Base-by-base conservation (phyloP, 1,140 invertebrate species). In the Ceratosolen solmsi region DNA sequence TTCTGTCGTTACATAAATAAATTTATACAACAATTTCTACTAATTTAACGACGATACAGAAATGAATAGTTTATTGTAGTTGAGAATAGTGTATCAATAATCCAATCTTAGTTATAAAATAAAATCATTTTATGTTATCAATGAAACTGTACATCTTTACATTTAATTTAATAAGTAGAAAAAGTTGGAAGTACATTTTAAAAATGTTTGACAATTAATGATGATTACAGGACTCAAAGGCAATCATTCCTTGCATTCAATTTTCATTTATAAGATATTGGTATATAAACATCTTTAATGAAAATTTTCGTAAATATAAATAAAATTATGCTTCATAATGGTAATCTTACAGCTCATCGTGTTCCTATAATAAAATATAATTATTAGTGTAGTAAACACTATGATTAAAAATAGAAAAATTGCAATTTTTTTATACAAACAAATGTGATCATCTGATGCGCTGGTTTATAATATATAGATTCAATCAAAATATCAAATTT, bases 341-440 rank as follows among this genome's bases (percentile, higher is more conserved):
- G 60, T 82, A 80, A 88, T 87, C 89, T 93, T 94, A 95, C 91
- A 95, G 90, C 91, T 95, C 94, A 84, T 95, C 94, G 87, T 94
- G 94, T 80, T 93, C 92, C 92, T 93, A 87, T 54, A 92, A 92
- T 82, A 75, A 84, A 84, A 84, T 82, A 79, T 82, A 83, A 86
- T 51, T 41, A 58, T 80, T 73, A n/a, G n/a, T n/a, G n/a, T n/a
- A n/a, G n/a, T n/a, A n/a, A n/a, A n/a, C n/a, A n/a, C n/a, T n/a
- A n/a, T n/a, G n/a, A n/a, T n/a, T n/a, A n/a, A n/a, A n/a, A n/a
- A n/a, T n/a, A n/a, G n/a, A n/a, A n/a, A n/a, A n/a, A n/a, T n/a
- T n/a, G n/a, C n/a, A n/a, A n/a, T n/a, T n/a, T n/a, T n/a, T n/a
- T n/a, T n/a, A n/a, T n/a, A n/a, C n/a, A n/a, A n/a, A n/a, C n/a